Evolutionary conservation across 2,797 vertebrate genomes (phyloP).

Genomic region (Spatula versicolor): DNA sequence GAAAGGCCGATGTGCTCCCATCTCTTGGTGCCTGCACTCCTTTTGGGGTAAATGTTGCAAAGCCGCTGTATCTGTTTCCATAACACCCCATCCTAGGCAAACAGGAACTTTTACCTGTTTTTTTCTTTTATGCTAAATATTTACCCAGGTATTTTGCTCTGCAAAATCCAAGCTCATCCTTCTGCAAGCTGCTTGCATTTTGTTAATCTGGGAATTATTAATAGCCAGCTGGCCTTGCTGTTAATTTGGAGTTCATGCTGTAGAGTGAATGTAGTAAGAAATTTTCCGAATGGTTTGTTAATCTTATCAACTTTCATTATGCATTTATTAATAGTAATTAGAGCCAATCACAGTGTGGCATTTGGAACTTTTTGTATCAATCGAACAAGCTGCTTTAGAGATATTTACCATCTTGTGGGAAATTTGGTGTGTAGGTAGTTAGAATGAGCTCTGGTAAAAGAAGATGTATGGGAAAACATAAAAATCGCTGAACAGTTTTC

Average conservation of each 20-base stretch:
- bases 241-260: slow-evolving; percentile 20
- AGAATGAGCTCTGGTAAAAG: not conserved
- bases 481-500: not conserved
- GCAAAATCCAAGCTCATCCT: not conserved
- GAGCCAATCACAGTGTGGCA: not conserved
- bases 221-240: slow-evolving; percentile 1
- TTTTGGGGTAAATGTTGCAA: not conserved
- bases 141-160: not conserved
- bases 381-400: not conserved
- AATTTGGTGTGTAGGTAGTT: not conserved
- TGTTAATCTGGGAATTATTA: slow-evolving; percentile 30
- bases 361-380: not conserved
- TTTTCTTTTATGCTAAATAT: slow-evolving; percentile 6
- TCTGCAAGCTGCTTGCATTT: not conserved
- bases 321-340: slow-evolving; percentile 45
- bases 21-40: not conserved
- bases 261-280: not conserved
- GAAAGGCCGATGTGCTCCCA: too few relatives aligned
- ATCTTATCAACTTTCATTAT: slow-evolving; percentile 36
- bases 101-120: not conserved
- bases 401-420: not conserved
- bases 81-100: not conserved
- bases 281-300: slow-evolving; percentile 30
- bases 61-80: not conserved
- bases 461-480: not conserved